Conservation (phyloP, 1,140 invertebrate genomes). For the Euura saliciscinereae region DNA sequence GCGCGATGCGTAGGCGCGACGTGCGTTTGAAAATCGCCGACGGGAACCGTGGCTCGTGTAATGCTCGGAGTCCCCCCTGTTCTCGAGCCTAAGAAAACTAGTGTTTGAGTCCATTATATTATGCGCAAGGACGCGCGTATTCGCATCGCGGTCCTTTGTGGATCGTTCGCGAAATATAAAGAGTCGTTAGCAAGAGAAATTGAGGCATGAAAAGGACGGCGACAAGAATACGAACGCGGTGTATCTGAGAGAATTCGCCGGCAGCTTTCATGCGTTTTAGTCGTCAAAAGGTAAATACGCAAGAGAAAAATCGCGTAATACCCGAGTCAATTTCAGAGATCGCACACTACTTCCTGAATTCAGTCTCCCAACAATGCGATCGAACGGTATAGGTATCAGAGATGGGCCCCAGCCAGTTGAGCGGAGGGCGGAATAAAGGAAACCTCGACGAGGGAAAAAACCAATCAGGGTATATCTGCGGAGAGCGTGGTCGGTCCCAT, state of each 20-base stretch:
- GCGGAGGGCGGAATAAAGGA: slow-evolving; percentile 12
- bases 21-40: slow-evolving; percentile 53
- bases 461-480: slow-evolving; percentile 10
- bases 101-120: background rate
- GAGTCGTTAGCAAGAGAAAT: too few species aligned
- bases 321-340: too few species aligned
- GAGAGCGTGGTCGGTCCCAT: slow-evolving; percentile 27
- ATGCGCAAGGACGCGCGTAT: background rate
- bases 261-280: too few species aligned
- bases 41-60: slow-evolving; percentile 25
- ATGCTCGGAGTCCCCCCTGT: background rate
- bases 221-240: too few species aligned
- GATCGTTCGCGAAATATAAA: too few species aligned
- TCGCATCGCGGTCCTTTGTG: too few species aligned
- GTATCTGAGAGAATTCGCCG: too few species aligned
- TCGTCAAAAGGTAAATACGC: too few species aligned
- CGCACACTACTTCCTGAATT: too few species aligned
- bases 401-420: slow-evolving; percentile 1
- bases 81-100: background rate
- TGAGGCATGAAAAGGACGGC: too few species aligned
- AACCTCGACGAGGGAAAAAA: background rate
- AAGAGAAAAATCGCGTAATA: too few species aligned
- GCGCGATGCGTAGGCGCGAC: slow-evolving; percentile 49
- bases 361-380: background rate
- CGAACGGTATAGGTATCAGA: slow-evolving; percentile 7